These are phyloP conservation scores for Patella vulgata DNA, from an alignment of 1,140 invertebrate genomes.

Conservation along the genomic window DNA sequence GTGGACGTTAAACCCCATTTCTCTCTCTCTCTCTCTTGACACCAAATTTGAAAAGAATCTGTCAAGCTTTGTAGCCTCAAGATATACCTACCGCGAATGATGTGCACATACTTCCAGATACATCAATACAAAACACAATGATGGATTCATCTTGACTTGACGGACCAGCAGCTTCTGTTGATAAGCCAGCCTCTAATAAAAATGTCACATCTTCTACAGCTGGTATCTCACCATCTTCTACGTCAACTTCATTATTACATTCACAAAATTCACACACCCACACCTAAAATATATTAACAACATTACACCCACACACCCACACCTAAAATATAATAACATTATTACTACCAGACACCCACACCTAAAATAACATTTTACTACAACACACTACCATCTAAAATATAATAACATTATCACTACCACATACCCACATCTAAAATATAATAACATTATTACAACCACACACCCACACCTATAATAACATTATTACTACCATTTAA, in stretches of 20 bases:
- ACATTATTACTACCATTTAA: too few species aligned
- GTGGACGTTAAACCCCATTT: too few species aligned
- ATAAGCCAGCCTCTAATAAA: constrained; percentile 53
- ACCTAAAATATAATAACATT: constrained; percentile 48
- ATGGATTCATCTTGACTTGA: constrained; percentile 54
- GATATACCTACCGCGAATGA: constrained; percentile 59
- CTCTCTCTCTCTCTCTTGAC: too few species aligned
- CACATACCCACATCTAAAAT: too few species aligned
- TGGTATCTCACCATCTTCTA: constrained; percentile 58
- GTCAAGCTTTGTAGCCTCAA: too few species aligned
- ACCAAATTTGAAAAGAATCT: too few species aligned
- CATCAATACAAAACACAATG: constrained; percentile 63
- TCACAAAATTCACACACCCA: constrained; percentile 64
- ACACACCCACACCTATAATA: too few species aligned
- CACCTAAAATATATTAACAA: constrained; percentile 47
- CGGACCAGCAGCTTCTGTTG: constrained; percentile 41
- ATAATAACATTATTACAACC: constrained; percentile 57
- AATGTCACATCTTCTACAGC: constrained; percentile 56
- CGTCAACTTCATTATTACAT: constrained; percentile 49
- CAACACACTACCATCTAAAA: too few species aligned
- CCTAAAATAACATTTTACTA: too few species aligned
- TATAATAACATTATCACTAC: too few species aligned
- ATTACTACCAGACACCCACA: constrained; percentile 64
- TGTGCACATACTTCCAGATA: constrained; percentile 64
- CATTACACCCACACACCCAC: constrained; percentile 64